Conservation (phyloP, 1,140 invertebrate species). For the Psilanteris sp. region DNA sequence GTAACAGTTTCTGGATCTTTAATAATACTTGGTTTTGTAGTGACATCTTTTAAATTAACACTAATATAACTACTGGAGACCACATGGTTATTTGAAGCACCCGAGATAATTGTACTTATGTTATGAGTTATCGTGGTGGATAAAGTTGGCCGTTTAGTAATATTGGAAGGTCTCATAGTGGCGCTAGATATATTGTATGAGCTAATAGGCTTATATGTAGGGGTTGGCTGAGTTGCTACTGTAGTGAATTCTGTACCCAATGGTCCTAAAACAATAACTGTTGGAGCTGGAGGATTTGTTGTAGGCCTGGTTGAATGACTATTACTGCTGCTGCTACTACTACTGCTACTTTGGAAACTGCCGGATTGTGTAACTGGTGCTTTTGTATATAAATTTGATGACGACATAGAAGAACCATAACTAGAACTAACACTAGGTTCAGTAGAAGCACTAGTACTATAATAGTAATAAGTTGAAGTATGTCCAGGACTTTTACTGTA, state of each 20-base stretch:
- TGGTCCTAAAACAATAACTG: slow-evolving; percentile 85
- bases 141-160: slow-evolving; percentile 70
- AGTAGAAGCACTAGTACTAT: slow-evolving; percentile 68
- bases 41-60: slow-evolving; percentile 74
- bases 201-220: slow-evolving; percentile 58
- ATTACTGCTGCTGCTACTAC: slow-evolving; percentile 21
- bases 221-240: slow-evolving; percentile 74
- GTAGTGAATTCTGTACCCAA: slow-evolving; percentile 77
- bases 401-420: slow-evolving; percentile 23
- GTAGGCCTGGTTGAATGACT: slow-evolving; percentile 71
- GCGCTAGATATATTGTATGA: slow-evolving; percentile 65
- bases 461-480: slow-evolving; percentile 73
- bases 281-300: slow-evolving; percentile 83
- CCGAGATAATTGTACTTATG: slow-evolving; percentile 76
- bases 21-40: slow-evolving; percentile 53
- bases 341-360: slow-evolving; percentile 54
- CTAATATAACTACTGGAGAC: slow-evolving; percentile 76
- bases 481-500: slow-evolving; percentile 67
- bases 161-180: slow-evolving; percentile 52
- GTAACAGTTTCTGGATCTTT: slow-evolving; percentile 28
- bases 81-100: slow-evolving; percentile 70
- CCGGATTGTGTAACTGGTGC: slow-evolving; percentile 41
- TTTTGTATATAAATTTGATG: slow-evolving; percentile 35
- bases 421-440: slow-evolving; percentile 45
- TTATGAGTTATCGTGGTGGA: slow-evolving; percentile 77